Conservation (phyloP, 2,113 vertebrate genomes). For the Lucifuga dentata region DNA sequence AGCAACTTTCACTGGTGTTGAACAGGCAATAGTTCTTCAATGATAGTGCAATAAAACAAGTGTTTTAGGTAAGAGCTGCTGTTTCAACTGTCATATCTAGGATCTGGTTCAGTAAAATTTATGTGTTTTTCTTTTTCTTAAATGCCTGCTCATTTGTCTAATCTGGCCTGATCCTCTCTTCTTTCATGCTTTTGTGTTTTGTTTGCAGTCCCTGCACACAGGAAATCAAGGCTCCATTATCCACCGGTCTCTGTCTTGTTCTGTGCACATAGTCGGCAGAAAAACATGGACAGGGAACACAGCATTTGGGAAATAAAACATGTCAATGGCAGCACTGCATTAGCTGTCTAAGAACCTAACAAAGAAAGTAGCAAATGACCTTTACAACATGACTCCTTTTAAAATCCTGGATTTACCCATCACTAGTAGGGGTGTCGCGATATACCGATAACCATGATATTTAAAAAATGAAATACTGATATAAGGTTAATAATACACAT, state of each 20-base stretch:
- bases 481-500: too few relatives aligned
- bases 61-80: constrained; percentile 36
- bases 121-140: background rate
- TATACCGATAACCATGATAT: too few relatives aligned
- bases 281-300: background rate
- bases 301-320: constrained; percentile 1
- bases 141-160: constrained; percentile 31
- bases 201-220: constrained; percentile 56
- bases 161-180: constrained; percentile 24
- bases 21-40: constrained; percentile 21
- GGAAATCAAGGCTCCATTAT: constrained; percentile 33
- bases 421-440: too few relatives aligned
- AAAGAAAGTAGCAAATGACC: too few relatives aligned
- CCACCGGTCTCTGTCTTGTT: constrained; percentile 19
- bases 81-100: constrained; percentile 48
- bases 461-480: too few relatives aligned
- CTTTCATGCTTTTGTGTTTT: constrained; percentile 45
- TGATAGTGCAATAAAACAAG: constrained; percentile 35
- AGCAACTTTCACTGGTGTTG: constrained; percentile 25
- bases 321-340: background rate
- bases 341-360: background rate
- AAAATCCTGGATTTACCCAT: background rate
- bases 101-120: constrained; percentile 15
- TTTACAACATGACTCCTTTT: background rate
- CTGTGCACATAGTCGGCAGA: constrained; percentile 15